These are phyloP conservation scores for Clupea harengus DNA, from an alignment of 2,113 vertebrate genomes.

Conservation along the genomic window DNA sequence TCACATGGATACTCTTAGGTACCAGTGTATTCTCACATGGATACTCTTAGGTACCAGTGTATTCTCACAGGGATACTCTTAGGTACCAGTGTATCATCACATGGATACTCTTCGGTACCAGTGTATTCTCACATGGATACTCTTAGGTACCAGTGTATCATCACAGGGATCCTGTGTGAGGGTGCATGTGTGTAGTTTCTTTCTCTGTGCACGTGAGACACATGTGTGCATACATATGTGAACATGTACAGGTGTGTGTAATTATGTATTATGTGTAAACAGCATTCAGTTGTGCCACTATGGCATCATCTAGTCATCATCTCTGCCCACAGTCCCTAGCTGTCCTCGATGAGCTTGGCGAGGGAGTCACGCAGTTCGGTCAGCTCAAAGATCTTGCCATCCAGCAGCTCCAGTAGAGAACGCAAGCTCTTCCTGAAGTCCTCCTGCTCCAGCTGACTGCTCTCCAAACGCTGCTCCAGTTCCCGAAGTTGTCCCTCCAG, in stretches of 20 bases:
- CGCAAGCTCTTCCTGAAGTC: constrained; percentile 88
- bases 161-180: neutral
- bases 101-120: no score
- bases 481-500: constrained; percentile 86
- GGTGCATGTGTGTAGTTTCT: neutral
- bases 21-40: no score
- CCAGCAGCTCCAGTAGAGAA: constrained; percentile 94
- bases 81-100: no score
- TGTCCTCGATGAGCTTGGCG: constrained; percentile 83
- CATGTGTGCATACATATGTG: neutral
- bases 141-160: neutral
- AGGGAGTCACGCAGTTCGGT: constrained; percentile 91
- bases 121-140: no score
- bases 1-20: no score
- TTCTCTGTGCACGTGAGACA: constrained; percentile 22
- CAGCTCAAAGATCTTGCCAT: constrained; percentile 95
- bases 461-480: constrained; percentile 91
- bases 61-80: no score
- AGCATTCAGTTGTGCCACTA: neutral
- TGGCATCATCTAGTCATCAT: neutral
- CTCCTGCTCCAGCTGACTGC: constrained; percentile 86
- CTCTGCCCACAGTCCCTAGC: constrained; percentile 50
- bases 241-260: constrained; percentile 19
- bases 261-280: constrained; percentile 2
- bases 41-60: no score